Evolutionary conservation across 2,113 vertebrate genomes (phyloP), one percentile per base, ranked within the genome.

Genomic region (Limnothrissa miodon): DNA sequence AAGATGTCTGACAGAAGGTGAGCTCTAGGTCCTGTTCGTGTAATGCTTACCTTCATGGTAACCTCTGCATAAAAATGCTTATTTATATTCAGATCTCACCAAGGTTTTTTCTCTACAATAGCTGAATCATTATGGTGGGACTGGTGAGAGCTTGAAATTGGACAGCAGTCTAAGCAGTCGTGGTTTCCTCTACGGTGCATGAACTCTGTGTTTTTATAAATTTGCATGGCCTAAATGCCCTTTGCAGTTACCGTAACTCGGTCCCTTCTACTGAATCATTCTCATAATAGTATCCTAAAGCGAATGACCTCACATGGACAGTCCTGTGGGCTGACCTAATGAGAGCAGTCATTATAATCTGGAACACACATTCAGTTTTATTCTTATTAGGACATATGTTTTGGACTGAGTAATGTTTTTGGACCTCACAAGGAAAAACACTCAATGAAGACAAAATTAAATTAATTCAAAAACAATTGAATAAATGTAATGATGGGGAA

Each of bases 1-100:
- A 83, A 79, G 79, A 42, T 84, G 56, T 79, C 36, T 82, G 81
- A 74, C 53, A 48, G 45, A 44, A 86, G 36, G 70, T 79, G 44
- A 23, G 29, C 19, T 66, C 59, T 39, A 45, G 56, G 46, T 15
- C 66, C 15, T 36, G 13, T 17, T 39, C 33, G 25, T 74, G 25
- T 36, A 74, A 39, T 74, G 36, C 5, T 74, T 29, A 17, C 33
- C 13, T 74, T 25, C 5, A 62, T 23, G 25, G 59, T 62, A 25
- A 29, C 25, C n/a, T 33, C 66, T 15, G 66, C 29, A 36, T 74
- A 36, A 39, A 29, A 74, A 74, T 39, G 13, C 29, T 36, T 74
- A 74, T 74, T 74, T 33, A 74, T 36, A 74, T 74, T 74, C 66
- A 74, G 36, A 33, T 17, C 23, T 21, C 17, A 19, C 23, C 17